Evolutionary conservation across 2,113 vertebrate genomes (phyloP).

Genomic region (Spea multiplicata): DNA sequence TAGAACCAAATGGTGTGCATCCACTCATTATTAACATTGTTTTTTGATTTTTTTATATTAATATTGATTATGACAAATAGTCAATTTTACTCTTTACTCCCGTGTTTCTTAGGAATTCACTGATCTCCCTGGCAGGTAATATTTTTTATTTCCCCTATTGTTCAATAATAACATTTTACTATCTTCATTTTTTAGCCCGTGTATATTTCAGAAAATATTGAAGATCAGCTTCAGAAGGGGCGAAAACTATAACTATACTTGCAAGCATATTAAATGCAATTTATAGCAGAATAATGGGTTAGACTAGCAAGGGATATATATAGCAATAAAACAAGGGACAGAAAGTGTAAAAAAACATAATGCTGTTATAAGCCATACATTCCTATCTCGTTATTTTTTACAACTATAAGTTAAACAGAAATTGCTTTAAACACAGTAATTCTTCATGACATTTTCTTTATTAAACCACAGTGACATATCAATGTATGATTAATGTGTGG

Average conservation of each 20-base stretch:
- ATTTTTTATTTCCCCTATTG: neutral
- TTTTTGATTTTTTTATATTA: too few relatives aligned
- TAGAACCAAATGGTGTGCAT: too few relatives aligned
- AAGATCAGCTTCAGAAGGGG: neutral
- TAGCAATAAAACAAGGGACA: conserved; percentile 4
- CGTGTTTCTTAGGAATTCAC: neutral
- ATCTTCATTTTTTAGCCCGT: neutral
- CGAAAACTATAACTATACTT: neutral
- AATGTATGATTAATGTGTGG: conserved; percentile 32
- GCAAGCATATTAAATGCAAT: neutral
- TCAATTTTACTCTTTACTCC: neutral
- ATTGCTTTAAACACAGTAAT: conserved; percentile 6
- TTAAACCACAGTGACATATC: conserved; percentile 34
- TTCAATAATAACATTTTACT: neutral
- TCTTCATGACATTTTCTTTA: conserved; percentile 14
- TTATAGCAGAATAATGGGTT: conserved; percentile 22
- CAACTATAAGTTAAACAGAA: conserved; percentile 29
- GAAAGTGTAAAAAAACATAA: conserved; percentile 6
- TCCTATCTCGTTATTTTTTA: conserved; percentile 29
- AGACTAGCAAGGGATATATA: neutral
- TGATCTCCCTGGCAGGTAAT: neutral
- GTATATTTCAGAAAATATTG: neutral
- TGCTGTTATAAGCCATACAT: conserved; percentile 9
- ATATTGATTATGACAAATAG: neutral
- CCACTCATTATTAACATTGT: too few relatives aligned